Percentiles rank a stretch among this genome's conserved stretches.
phyloP scores from a whole-genome alignment of 2,797 vertebrate genomes.

The Acropternis orthonyx region DNA sequence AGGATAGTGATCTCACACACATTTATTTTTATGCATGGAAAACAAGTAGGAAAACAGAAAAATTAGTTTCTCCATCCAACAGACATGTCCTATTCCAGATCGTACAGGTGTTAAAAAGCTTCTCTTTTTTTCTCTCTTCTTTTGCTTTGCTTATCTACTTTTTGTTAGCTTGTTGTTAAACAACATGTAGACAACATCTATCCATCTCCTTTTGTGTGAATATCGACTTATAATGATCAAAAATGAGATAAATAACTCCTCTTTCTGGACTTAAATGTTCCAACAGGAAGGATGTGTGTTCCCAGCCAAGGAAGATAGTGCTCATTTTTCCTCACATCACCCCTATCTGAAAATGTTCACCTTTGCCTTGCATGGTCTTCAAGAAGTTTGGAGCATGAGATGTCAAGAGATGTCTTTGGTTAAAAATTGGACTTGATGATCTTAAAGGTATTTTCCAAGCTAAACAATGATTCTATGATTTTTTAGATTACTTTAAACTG shows the following conservation, averaged over 20 bases:
- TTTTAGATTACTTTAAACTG: background rate
- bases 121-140: too few relatives aligned
- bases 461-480: background rate
- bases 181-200: background rate
- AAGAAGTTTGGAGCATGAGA: background rate
- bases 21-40: background rate
- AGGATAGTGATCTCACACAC: background rate
- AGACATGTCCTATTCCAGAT: background rate
- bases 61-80: background rate
- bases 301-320: rapidly evolving
- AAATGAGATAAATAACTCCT: background rate
- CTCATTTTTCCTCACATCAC: background rate
- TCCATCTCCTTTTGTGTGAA: background rate
- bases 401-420: background rate
- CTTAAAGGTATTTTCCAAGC: background rate
- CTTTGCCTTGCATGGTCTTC: background rate
- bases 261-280: background rate
- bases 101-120: background rate
- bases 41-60: background rate
- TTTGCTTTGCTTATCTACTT: background rate
- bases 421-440: rapidly evolving
- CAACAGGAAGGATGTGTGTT: background rate
- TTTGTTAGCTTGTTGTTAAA: background rate
- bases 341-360: background rate
- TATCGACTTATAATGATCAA: background rate